Base-by-base conservation (phyloP, 2,113 vertebrate genomes). In the Sinosuthora webbiana region DNA sequence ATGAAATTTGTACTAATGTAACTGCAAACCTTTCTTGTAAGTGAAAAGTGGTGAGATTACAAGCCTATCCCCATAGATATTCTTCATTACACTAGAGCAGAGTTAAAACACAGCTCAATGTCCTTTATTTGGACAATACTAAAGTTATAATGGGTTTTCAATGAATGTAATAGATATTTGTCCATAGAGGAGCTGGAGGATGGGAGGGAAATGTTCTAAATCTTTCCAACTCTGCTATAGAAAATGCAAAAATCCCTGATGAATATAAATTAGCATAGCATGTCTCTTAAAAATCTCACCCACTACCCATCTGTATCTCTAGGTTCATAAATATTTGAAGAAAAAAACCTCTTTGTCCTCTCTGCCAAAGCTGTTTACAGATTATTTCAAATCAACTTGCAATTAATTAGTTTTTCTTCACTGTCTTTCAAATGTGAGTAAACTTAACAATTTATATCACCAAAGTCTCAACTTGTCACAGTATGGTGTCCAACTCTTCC, bases 291-390 rank as follows among this genome's bases (percentile, higher is more conserved):
- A 95, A 93, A 83, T 74, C 71, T 90, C 93, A 94, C 90, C 82
- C 78, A 94, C 93, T 59, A 93, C 70, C 87, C 90, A 95, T 91
- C 91, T 95, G 92, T 83, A 80, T n/a, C 82, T 79, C 88, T 65
- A 91, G 35, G 50, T 27, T 81, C 57, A 68, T 62, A 94, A 93
- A 82, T 90, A 87, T 67, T 70, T 75, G 68, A 89, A 39, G 25
- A 8, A 80, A 79, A 28, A 44, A 35, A 19, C 0, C 1, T 28
- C 13, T n/a, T 37, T 47, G 45, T 75, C 20, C 18, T 81, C 28
- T 74, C 55, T 49, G 21, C 28, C 79, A 89, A 67, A 88, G 21
- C 25, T 91, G 17, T 80, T 94, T 94, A 69, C 45, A 59, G 55
- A 80, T 44, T 60, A 78, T 52, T 94, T 93, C 44, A 90, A 85